Conservation (phyloP, 2,113 vertebrate genomes). For the Cyphomyrus discorhynchus region DNA sequence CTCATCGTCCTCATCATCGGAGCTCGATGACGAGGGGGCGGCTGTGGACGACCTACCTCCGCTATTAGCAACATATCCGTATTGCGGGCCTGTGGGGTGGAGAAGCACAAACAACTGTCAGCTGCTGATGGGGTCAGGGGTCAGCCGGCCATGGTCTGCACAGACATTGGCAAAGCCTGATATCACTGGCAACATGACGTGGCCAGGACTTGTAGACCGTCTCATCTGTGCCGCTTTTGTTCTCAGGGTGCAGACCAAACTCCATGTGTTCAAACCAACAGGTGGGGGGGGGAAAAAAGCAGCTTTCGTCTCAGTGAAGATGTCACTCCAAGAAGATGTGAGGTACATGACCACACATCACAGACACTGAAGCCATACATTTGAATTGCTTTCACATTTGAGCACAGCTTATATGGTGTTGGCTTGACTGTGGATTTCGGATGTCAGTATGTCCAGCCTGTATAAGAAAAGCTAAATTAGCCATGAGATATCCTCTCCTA, state of each 20-base stretch:
- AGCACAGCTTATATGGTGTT: background rate
- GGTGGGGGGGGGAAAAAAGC: background rate
- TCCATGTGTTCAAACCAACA: background rate
- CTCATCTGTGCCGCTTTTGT: background rate
- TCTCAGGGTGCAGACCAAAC: background rate
- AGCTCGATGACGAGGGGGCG: conserved; percentile 92
- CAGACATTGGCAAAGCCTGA: background rate
- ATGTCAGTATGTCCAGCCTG: background rate
- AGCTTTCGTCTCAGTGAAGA: background rate
- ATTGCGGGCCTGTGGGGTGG: conserved; percentile 87
- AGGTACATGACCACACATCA: background rate
- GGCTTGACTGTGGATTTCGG: background rate
- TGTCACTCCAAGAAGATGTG: background rate
- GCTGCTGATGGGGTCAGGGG: conserved; percentile 52
- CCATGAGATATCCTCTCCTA: background rate
- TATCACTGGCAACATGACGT: background rate
- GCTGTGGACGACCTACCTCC: conserved; percentile 79
- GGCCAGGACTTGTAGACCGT: background rate
- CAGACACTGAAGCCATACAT: background rate
- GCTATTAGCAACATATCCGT: conserved; percentile 91
- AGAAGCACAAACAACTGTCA: conserved; percentile 66
- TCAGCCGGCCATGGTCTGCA: conserved; percentile 41
- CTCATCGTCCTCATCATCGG: conserved; percentile 86
- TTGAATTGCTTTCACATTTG: background rate
- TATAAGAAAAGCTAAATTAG: background rate